Evolutionary conservation across 2,113 vertebrate species (phyloP), one percentile per base, ranked within the genome.

Genomic region (Dipodomys spectabilis): DNA sequence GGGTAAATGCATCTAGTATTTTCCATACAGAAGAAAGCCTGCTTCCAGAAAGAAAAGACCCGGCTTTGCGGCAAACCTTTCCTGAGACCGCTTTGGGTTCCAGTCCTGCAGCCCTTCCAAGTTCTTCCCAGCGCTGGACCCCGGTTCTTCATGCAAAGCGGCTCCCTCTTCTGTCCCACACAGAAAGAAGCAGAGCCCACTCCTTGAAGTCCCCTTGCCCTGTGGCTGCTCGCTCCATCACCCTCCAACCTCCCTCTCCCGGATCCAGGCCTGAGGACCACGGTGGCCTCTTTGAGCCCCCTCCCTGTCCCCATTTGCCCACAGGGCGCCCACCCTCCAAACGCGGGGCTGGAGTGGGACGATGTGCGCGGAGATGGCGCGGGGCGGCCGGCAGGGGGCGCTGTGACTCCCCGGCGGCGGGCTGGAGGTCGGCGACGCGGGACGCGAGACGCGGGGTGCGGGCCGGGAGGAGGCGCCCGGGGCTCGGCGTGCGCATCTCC

Each of bases 331-430:
- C 15, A 18, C 53, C 53, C 4, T 13, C 13, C 39, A 39, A 16
- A 13, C 53, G 53, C 53, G 16, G 4, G 6, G 49, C 82, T 0
- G 28, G 6, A 15, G n/a, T 11, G 3, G 16, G 30, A 25, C 19
- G 16, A 68, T 30, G 35, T 72, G 49, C 71, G 67, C 35, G 35
- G 35, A 39, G 35, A 39, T 39, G 35, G 35, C 35, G 35, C 81
- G 65, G 53, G 45, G 49, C 11, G 12, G 86, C 73, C 95, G 57
- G 84, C 87, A 96, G 96, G 75, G 96, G 95, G 93, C 94, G 96
- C 96, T n/a, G 28, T 68, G 44, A 20, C 68, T n/a, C 71, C 11
- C 88, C 62, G 75, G 85, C 39, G 32, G 39, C 23, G 44, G 62
- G 53, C 60, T 74, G n/a, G 78, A 82, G 57, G 69, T 39, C 62